Base-by-base conservation (phyloP, 2,888 invertebrate genomes). In the Polietes domitor region DNA sequence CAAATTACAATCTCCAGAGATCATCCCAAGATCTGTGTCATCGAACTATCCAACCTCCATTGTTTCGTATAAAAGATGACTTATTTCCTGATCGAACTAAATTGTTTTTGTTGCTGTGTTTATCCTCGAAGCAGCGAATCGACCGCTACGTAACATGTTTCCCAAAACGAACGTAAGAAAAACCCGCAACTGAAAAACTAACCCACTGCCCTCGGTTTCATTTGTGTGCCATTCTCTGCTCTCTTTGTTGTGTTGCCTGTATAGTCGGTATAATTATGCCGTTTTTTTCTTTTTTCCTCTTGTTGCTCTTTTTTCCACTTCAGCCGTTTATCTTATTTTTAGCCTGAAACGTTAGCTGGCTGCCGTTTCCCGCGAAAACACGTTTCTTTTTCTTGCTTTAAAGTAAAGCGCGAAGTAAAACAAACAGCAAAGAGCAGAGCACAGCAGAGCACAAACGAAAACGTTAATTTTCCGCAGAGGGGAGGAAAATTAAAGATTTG, bases 161-260 rank as follows among this genome's bases (percentile, higher is more conserved):
- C 47, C 10, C 26, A 58, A 6, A 58, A 58, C 19, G 28, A 61
- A 61, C 61, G 12, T n/a, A n/a, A 28, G 17, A 61, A 28, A 65
- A 65, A 41, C n/a, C 7, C 43, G 43, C 7, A 63, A 15, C 41
- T n/a, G 63, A 47, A 74, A 65, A 77, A 77, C 72, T 80, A 83
- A 83, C 80, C 80, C 74, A 83, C 61, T 83, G 80, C 80, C 80
- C 77, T 85, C 86, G 84, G 82, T 86, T 86, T 87, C 86, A 85
- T 87, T 88, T 84, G 65, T 78, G 72, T 73, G 75, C 55, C 43
- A 80, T 74, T 77, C 85, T 88, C 86, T 47, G 58, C 47, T 47
- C n/a, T 41, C 10, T 10, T 7, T 12, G 7, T 47, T 47, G 7
- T n/a, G 47, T n/a, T 65, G 50, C 85, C 83, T 55, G 53, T 85